Base-by-base conservation (phyloP, 2,888 invertebrate genomes). In the Flabesymbios commensalis region DNA sequence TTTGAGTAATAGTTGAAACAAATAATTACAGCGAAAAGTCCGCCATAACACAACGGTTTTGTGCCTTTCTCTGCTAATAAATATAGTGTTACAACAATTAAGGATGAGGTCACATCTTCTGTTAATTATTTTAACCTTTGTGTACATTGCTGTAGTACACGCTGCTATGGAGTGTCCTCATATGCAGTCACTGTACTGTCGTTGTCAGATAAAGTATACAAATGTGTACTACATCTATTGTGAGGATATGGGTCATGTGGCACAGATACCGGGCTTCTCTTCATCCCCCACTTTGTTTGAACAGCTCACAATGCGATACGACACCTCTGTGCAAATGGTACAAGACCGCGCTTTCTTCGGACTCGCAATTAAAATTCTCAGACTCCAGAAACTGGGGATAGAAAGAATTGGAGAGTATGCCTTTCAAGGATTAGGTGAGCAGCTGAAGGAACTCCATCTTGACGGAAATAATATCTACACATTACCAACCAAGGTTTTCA, bases 391-490 rank as follows among this genome's bases (percentile, higher is more conserved):
- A 5, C 51, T 61, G 4, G 53, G 57, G 14, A 64, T 64, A 33
- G 42, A 7, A 7, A 24, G 14, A 1, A 17, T 65, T 5, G 49
- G 57, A 19, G 57, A n/a, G 22, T 43, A 47, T 1, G 63, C 60
- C 10, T 65, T 65, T 42, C 42, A 52, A 28, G 63, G 65, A 5
- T 36, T 62, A 10, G 52, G 51, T 3, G n/a, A 33, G 0, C 28
- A 51, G 17, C 42, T 49, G 19, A 5, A 2, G 5, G 65, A 63
- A 29, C 57, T 65, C 4, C 65, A 65, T 39, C 51, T 65, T 24
- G 65, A 65, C 39, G 65, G 63, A 31, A 65, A 63, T 28, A 45
- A 51, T 28, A 57, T 65, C 33, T 36, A 28, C 36, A 7, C 29
- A 7, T 22, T 65, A n/a, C 58, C 58, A 4, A 22, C 10, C 5